Evolutionary conservation across 1,140 invertebrate species (phyloP).

Genomic region (Brachionus rotundiformis): DNA sequence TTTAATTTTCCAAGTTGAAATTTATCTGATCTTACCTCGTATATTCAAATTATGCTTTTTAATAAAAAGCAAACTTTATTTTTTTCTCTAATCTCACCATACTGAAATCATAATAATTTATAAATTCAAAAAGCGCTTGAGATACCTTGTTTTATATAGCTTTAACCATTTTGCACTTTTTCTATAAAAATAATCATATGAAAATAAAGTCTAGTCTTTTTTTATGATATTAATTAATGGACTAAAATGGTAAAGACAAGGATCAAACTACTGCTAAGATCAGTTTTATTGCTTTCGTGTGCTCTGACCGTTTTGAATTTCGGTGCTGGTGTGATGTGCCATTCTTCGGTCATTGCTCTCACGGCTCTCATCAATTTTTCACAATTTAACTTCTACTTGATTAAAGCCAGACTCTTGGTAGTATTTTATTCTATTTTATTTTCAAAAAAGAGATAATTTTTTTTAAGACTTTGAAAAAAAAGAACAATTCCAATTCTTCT

Average conservation of each 20-base stretch:
- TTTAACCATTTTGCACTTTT: neutral
- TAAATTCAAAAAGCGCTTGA: constrained; percentile 11
- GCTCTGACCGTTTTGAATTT: neutral
- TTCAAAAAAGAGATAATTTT: neutral
- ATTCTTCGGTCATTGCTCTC: constrained; percentile 15
- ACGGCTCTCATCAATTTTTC: neutral
- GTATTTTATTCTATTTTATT: neutral
- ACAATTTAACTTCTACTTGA: constrained; percentile 9
- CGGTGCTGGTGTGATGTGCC: neutral
- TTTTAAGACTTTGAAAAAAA: constrained; percentile 14
- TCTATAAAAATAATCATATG: neutral
- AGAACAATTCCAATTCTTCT: neutral
- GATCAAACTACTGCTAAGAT: neutral
- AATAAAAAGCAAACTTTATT: neutral
- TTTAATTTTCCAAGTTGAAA: neutral
- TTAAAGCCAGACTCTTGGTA: constrained; percentile 1
- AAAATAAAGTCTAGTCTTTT: neutral
- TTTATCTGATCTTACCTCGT: constrained; percentile 7
- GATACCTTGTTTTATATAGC: neutral
- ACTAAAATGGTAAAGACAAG: constrained; percentile 7
- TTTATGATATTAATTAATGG: neutral
- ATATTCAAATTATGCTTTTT: neutral
- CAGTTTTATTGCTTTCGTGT: neutral
- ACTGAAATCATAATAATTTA: constrained; percentile 13
- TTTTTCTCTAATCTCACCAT: constrained; percentile 7